phyloP scores from a whole-genome alignment of 2,888 invertebrate genomes.

The Rhopalosiphum nymphaeae region DNA sequence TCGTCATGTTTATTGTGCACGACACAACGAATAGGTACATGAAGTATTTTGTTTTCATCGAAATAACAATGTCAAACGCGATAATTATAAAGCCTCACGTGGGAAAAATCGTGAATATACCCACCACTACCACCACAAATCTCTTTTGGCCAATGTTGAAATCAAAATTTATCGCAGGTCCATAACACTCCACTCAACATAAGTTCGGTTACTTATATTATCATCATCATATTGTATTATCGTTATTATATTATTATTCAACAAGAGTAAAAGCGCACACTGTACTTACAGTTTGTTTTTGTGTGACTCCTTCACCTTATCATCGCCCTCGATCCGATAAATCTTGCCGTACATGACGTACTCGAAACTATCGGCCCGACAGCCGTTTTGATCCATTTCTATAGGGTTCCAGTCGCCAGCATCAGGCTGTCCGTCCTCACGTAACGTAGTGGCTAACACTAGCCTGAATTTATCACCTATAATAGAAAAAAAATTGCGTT shows the following conservation, averaged over 20 bases:
- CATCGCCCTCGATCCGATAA: conserved; percentile 97
- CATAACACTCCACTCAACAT: background rate
- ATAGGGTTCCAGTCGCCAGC: conserved; percentile 93
- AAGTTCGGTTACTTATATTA: background rate
- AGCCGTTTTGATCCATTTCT: conserved; percentile 84
- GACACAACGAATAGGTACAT: background rate
- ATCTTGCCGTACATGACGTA: conserved; percentile 99
- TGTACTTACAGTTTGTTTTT: conserved; percentile 79
- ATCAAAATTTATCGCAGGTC: background rate
- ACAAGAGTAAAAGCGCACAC: background rate
- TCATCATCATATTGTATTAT: background rate
- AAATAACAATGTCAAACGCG: background rate
- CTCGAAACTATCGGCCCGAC: conserved; percentile 96
- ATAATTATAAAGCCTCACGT: background rate
- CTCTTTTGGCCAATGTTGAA: background rate
- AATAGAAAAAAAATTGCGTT: conserved; percentile 52
- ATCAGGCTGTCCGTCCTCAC: conserved; percentile 97
- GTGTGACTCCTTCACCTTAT: conserved; percentile 86
- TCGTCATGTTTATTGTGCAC: background rate
- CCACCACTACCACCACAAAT: background rate
- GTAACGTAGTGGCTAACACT: conserved; percentile 92
- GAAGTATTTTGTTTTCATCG: background rate
- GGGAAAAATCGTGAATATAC: background rate
- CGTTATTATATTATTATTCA: background rate
- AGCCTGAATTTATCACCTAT: conserved; percentile 79